Base-by-base conservation (phyloP, 2,113 vertebrate genomes). In the Poeciliopsis prolifica region DNA sequence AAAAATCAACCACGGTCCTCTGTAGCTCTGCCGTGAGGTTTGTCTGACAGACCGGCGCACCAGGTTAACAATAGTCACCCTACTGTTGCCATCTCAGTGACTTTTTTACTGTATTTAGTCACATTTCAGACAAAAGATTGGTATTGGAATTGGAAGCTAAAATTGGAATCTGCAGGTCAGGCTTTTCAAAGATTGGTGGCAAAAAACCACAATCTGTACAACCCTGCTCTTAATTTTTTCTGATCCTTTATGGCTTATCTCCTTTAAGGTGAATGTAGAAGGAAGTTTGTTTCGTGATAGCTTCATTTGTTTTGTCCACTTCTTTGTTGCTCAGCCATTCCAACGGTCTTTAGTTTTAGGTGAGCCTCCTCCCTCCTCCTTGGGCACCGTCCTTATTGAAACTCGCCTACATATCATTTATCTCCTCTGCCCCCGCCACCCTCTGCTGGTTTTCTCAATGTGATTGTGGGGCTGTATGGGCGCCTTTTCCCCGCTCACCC, bases 401-500 rank as follows among this genome's bases (percentile, higher is more conserved):
- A 96, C 94, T 92, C 86, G 94, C 94, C 95, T 95, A 94, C 83
- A 84, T 94, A 95, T 96, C 95, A 95, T 95, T 91, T 91, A 92
- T 95, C 92, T 94, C 92, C 90, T 80, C 42, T n/a, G 31, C 51
- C 61, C 65, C 5, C 65, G 22, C 62, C 58, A 24, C 44, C 4
- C 14, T 22, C 19, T 35, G 58, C 68, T 30, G 62, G 74, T 65
- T 72, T 77, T 91, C 58, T 73, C 89, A 81, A 89, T 93, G 92
- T 89, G 77, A 48, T 48, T 78, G 93, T 90, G 95, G 95, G 94
- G 93, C 94, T 91, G 93, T 91, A 92, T 94, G 19, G 93, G 95
- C 93, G 88, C 93, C 95, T 89, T 95, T 96, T 95, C 94, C 22
- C 17, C 8, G 15, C 94, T 94, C 91, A 91, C 94, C 95, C 96